These are phyloP conservation scores for Danio tinwini DNA, from an alignment of 2,797 vertebrate genomes.

Conservation along the genomic window DNA sequence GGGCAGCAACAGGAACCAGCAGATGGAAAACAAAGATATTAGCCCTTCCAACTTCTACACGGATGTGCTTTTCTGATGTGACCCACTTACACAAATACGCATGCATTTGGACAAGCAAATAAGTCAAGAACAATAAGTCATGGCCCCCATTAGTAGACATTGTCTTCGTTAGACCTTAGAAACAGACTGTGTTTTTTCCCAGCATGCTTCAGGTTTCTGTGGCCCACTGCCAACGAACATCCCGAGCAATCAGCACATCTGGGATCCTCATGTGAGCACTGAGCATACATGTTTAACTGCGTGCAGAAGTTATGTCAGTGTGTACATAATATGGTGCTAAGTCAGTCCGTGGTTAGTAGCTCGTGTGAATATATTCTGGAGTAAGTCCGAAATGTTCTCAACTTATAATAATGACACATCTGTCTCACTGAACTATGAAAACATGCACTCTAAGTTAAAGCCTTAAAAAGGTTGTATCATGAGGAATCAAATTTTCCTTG, in stretches of 20 bases:
- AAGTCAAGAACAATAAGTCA: slow-evolving; percentile 1
- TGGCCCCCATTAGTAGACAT: not conserved
- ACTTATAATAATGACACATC: not conserved
- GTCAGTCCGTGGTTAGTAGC: not conserved
- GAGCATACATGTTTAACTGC: not conserved
- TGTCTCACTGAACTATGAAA: not conserved
- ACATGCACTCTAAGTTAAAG: not conserved
- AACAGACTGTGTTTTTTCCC: slow-evolving; percentile 11
- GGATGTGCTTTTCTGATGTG: slow-evolving; percentile 6
- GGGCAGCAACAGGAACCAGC: not conserved
- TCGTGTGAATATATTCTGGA: not conserved
- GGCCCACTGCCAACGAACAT: slow-evolving; percentile 43
- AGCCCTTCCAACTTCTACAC: not conserved
- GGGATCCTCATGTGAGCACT: slow-evolving; percentile 48
- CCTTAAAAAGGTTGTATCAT: not conserved
- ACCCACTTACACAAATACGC: slow-evolving; percentile 14
- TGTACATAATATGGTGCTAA: not conserved
- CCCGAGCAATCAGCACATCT: slow-evolving; percentile 55
- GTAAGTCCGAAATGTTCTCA: slow-evolving; percentile 10
- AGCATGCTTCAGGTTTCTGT: slow-evolving; percentile 31
- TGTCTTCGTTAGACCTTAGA: slow-evolving; percentile 25
- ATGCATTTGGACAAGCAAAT: slow-evolving; percentile 10
- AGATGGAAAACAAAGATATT: not conserved
- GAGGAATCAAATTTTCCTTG: not conserved
- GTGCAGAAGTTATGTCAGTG: slow-evolving; percentile 1